These are phyloP conservation scores for Plectrocnemia conspersa DNA, from an alignment of 1,140 invertebrate genomes.

Conservation along the genomic window DNA sequence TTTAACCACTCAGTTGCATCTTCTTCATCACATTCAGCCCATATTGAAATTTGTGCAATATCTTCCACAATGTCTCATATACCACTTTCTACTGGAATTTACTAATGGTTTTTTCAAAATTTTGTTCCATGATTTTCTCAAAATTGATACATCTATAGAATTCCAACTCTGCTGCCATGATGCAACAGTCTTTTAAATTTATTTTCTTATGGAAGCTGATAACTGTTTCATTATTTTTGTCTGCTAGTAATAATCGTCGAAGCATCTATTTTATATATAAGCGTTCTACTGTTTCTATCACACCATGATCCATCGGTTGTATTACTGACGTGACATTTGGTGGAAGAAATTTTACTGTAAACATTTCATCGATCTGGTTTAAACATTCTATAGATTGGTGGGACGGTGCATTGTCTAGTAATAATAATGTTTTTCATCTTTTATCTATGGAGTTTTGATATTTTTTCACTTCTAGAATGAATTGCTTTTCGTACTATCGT, in stretches of 20 bases:
- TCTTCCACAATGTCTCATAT: constrained; percentile 10
- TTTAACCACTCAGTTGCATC: constrained; percentile 14
- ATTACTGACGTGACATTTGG: too few species aligned
- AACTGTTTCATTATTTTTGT: constrained; percentile 13
- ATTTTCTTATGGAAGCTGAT: constrained; percentile 13
- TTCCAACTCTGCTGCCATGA: constrained; percentile 10
- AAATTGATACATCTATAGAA: constrained; percentile 13
- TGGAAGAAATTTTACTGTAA: too few species aligned
- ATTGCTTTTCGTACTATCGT: background rate
- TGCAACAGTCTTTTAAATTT: constrained; percentile 8
- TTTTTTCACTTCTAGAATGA: constrained; percentile 4
- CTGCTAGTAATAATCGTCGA: constrained; percentile 8
- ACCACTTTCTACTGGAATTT: constrained; percentile 18
- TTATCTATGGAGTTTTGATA: constrained; percentile 6
- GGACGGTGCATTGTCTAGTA: constrained; percentile 1
- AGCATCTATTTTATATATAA: constrained; percentile 1
- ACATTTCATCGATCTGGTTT: constrained; percentile 1
- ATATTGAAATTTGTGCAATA: constrained; percentile 7
- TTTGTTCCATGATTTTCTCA: constrained; percentile 17
- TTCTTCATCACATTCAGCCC: constrained; percentile 12
- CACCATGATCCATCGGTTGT: too few species aligned
- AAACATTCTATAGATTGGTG: background rate
- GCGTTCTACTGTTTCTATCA: background rate
- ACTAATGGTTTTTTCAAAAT: constrained; percentile 7
- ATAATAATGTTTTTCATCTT: background rate